Percentiles rank a stretch among this genome's conserved stretches.
Evolutionary conservation across 2,888 invertebrate species (phyloP).

Genomic region (Hydrotaea cyrtoneurina): DNA sequence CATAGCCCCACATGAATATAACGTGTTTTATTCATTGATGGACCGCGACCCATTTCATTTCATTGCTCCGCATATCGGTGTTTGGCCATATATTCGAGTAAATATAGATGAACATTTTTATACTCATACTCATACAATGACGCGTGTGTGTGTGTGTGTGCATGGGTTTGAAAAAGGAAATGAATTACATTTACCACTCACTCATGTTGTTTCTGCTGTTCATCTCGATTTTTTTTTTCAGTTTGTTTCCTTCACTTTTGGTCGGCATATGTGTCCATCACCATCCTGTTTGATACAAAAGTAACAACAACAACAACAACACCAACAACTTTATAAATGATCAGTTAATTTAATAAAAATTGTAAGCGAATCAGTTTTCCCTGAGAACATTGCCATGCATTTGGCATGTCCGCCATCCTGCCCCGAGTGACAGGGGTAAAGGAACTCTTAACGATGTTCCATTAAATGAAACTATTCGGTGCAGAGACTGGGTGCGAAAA

Average conservation of each 20-base stretch:
- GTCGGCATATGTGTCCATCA: slow-evolving; percentile 25
- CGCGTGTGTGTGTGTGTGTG: not conserved
- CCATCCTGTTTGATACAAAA: not conserved
- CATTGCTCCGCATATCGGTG: too few relatives aligned
- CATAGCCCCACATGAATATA: too few relatives aligned
- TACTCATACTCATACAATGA: not conserved
- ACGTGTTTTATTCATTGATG: too few relatives aligned
- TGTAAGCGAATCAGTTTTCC: not conserved
- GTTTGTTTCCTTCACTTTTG: slow-evolving; percentile 13
- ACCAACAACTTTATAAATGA: slow-evolving; percentile 9
- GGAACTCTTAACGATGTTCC: not conserved
- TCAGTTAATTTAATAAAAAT: slow-evolving; percentile 33
- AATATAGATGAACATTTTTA: slow-evolving; percentile 2
- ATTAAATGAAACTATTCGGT: too few relatives aligned
- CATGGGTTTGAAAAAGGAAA: slow-evolving; percentile 35
- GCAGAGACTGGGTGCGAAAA: too few relatives aligned
- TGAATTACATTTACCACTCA: slow-evolving; percentile 29
- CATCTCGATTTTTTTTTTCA: not conserved
- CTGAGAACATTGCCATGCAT: not conserved
- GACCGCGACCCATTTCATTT: too few relatives aligned
- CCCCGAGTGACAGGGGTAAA: not conserved
- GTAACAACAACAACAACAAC: not conserved
- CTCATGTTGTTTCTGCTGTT: slow-evolving; percentile 22
- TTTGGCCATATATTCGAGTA: not conserved
- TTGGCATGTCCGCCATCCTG: too few relatives aligned